These are phyloP conservation scores for Taenioides sp. DNA, from an alignment of 2,797 vertebrate species.

Conservation along the genomic window DNA sequence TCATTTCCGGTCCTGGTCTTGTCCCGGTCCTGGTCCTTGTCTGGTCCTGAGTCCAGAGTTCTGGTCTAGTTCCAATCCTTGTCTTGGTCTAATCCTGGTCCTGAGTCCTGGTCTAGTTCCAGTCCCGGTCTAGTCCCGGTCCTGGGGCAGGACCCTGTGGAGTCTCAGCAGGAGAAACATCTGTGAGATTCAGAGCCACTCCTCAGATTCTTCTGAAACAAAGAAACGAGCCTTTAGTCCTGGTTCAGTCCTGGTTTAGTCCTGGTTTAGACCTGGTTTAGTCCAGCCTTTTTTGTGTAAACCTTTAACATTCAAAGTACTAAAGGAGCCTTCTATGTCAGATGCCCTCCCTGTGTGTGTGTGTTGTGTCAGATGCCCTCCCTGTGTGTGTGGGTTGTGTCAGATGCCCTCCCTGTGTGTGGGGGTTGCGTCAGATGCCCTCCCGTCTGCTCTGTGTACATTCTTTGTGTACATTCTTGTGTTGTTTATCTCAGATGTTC, in stretches of 20 bases:
- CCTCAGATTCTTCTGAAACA: neutral
- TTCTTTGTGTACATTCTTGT: too few relatives aligned
- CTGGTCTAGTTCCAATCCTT: neutral
- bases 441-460: too few relatives aligned
- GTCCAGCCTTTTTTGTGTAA: too few relatives aligned
- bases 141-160: neutral
- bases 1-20: neutral
- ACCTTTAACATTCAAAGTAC: too few relatives aligned
- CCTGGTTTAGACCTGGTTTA: neutral
- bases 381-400: too few relatives aligned
- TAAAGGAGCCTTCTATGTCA: too few relatives aligned
- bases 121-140: neutral
- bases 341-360: too few relatives aligned
- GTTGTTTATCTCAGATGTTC: too few relatives aligned
- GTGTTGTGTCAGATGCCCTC: too few relatives aligned
- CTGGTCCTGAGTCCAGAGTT: too few relatives aligned
- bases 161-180: conserved; percentile 5
- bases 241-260: neutral
- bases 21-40: neutral
- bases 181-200: neutral
- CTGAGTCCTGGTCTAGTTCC: neutral
- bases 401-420: too few relatives aligned
- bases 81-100: neutral
- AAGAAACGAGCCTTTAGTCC: neutral
- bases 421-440: too few relatives aligned